A percentile compares a stretch with the other conserved stretches of the same genome.
These are phyloP conservation scores for Ypsolopha sequella DNA, from an alignment of 2,888 invertebrate species.

Conservation along the genomic window DNA sequence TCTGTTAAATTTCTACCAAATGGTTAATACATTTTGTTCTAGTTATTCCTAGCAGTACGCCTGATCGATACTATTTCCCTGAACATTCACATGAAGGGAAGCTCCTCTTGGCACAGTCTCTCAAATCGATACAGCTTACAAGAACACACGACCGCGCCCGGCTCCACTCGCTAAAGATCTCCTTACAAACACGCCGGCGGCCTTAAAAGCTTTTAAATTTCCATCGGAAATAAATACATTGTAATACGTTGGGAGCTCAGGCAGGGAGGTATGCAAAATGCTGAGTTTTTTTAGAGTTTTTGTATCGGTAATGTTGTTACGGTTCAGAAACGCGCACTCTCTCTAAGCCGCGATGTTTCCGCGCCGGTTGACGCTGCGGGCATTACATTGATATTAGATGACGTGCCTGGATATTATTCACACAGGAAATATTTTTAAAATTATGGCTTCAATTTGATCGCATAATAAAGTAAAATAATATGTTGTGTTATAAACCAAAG, in stretches of 20 bases:
- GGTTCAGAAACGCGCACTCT: conserved; percentile 16
- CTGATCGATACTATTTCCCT: no score
- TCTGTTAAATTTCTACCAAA: no score
- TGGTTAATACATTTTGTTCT: no score
- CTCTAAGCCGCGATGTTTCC: conserved; percentile 1
- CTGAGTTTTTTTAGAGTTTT: conserved; percentile 50
- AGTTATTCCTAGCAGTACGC: no score
- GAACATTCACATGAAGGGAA: not conserved
- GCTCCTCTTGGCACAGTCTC: not conserved
- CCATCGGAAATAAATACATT: conserved; percentile 57
- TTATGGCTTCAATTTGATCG: not conserved
- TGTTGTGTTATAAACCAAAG: no score
- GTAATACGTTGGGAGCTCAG: conserved; percentile 27
- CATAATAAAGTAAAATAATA: not conserved
- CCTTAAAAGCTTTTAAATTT: conserved; percentile 67
- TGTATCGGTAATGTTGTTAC: conserved; percentile 38
- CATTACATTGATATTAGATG: conserved; percentile 1
- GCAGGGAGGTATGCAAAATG: conserved; percentile 51
- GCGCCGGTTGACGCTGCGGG: not conserved
- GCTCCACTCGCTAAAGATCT: conserved; percentile 26
- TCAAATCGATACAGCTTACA: conserved; percentile 56
- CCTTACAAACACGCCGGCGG: conserved; percentile 51
- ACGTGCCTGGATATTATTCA: not conserved
- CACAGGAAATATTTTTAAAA: not conserved
- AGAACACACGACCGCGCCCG: conserved; percentile 16